Conservation (phyloP, 2,888 invertebrate genomes). For the Fabriciana adippe region DNA sequence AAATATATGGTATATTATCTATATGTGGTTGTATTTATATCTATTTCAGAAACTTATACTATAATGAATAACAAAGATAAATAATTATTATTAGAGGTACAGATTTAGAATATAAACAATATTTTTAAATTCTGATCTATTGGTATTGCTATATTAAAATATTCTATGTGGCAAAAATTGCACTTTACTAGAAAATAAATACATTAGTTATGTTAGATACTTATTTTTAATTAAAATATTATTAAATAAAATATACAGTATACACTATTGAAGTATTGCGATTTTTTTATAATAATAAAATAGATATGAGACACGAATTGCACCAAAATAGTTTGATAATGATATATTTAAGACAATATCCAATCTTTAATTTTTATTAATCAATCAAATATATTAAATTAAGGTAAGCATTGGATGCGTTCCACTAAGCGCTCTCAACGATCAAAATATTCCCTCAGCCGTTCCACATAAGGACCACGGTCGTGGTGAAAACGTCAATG, state of each 20-base stretch:
- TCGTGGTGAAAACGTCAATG: slow-evolving; percentile 7
- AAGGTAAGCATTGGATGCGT: too few relatives aligned
- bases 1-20: not conserved
- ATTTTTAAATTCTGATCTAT: too few relatives aligned
- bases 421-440: not conserved
- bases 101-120: too few relatives aligned
- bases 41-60: too few relatives aligned
- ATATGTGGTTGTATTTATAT: too few relatives aligned
- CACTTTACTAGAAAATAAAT: slow-evolving; percentile 8
- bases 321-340: slow-evolving; percentile 1
- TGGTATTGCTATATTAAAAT: too few relatives aligned
- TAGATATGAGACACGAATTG: slow-evolving; percentile 10
- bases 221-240: not conserved
- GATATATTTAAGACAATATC: too few relatives aligned
- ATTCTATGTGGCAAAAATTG: not conserved
- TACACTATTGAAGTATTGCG: slow-evolving; percentile 4
- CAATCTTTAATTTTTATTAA: too few relatives aligned
- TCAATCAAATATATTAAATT: too few relatives aligned
- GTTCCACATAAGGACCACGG: not conserved
- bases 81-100: too few relatives aligned
- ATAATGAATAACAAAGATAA: too few relatives aligned
- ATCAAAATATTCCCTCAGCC: not conserved
- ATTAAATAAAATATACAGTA: not conserved
- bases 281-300: not conserved
- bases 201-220: not conserved